phyloP scores from a whole-genome alignment of 2,797 vertebrate genomes.

The Poecilia gillii region DNA sequence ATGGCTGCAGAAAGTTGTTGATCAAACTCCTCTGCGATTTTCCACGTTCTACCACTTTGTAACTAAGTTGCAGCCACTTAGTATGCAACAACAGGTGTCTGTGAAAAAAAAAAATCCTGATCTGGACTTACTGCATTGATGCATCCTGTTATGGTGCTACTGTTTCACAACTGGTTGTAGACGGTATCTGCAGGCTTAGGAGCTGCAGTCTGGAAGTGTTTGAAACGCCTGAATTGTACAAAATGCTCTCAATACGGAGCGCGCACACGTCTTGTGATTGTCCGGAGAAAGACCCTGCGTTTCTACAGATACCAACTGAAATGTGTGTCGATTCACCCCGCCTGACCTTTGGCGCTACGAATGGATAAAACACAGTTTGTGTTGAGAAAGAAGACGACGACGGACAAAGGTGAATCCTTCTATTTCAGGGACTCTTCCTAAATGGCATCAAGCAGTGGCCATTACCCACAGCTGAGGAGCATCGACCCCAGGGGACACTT shows the following conservation, averaged over 20 bases:
- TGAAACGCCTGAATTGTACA: background rate
- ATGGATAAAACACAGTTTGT: background rate
- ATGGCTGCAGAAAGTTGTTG: background rate
- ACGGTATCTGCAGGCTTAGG: background rate
- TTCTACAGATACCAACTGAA: background rate
- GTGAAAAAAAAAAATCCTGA: background rate
- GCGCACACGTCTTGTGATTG: background rate
- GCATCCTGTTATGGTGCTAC: background rate
- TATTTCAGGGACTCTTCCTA: slow-evolving; percentile 28
- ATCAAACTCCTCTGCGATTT: background rate
- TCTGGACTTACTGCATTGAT: background rate
- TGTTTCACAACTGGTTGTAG: background rate
- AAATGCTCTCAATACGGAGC: background rate
- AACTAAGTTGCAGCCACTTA: background rate
- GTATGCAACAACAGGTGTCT: background rate
- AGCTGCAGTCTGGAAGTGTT: background rate
- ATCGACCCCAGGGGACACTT: slow-evolving; percentile 31
- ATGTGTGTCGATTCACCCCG: background rate
- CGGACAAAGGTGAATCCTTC: slow-evolving; percentile 5
- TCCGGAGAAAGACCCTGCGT: background rate
- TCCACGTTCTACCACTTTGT: background rate
- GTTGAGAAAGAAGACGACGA: slow-evolving; percentile 7
- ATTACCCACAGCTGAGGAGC: slow-evolving; percentile 44
- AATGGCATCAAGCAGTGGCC: slow-evolving; percentile 43
- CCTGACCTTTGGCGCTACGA: background rate